Base-by-base conservation (phyloP, 2,113 vertebrate genomes). In the Hippoglossus stenolepis region DNA sequence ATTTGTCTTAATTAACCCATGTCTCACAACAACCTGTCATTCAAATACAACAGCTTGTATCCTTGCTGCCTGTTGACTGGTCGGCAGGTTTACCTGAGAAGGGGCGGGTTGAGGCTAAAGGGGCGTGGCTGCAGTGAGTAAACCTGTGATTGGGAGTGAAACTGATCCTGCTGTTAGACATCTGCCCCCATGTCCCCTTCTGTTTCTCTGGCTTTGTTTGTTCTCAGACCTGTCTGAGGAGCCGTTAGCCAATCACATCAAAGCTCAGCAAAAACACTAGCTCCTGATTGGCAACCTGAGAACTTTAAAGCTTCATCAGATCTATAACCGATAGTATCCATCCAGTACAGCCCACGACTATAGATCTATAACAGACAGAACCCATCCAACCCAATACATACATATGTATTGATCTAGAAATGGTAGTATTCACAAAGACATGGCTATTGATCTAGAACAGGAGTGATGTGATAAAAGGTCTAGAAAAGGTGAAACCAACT, bases 61-160 rank as follows among this genome's bases (percentile, higher is more conserved):
- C 15, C 40, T 21, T 38, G 77, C 68, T 51, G 43, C 43, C 38
- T 18, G 28, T 60, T 77, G 77, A 89, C 73, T 89, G 83, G 80
- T 49, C 11, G 2, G 1, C 49, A 38, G 26, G 20, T 80, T 68
- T 71, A 84, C 61, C 73, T 77, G 70, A 56, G 31, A 77, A 60
- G 40, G 49, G 35, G 21, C 26, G 3, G 21, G n/a, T 6, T 11
- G 28, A 24, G 26, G 23, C 43, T 40, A 63, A 61, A 54, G 59
- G 71, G 88, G 74, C 2, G 62, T 57, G 59, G 72, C 66, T 17
- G 40, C 63, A 63, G 24, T 1, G 38, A 21, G 58, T 23, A 80
- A 84, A 83, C 79, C 85, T 70, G 84, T 80, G 82, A 89, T 88
- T 90, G 65, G 73, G 31, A 65, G 75, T 84, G 83, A 88, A 91